Percentiles rank a stretch among this genome's conserved stretches.
phyloP scores from a whole-genome alignment of 2,888 invertebrate genomes.

The Osmoderma eremita region DNA sequence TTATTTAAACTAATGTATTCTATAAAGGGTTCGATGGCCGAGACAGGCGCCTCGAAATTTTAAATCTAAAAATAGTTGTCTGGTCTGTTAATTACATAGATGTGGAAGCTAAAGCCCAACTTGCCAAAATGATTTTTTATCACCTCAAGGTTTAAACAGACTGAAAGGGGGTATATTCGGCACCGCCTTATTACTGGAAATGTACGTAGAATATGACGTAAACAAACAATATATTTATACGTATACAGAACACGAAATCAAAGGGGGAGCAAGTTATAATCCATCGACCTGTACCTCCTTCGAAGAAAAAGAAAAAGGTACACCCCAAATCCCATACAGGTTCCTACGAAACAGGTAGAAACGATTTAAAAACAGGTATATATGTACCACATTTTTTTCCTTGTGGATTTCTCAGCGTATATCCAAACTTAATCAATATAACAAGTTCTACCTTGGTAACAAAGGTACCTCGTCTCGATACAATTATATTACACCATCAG shows the following conservation, averaged over 20 bases:
- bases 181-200: too few species aligned
- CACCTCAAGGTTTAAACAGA: conserved; percentile 49
- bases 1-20: conserved; percentile 57
- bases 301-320: conserved; percentile 2
- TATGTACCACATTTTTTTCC: too few species aligned
- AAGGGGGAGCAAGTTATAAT: too few species aligned
- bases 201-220: too few species aligned
- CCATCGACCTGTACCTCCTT: too few species aligned
- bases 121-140: conserved; percentile 58
- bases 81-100: conserved; percentile 62
- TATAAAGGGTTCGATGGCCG: conserved; percentile 63
- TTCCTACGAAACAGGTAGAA: conserved; percentile 12
- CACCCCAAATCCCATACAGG: conserved; percentile 3
- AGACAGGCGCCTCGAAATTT: conserved; percentile 63
- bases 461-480: too few species aligned
- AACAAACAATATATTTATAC: too few species aligned
- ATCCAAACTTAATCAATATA: too few species aligned
- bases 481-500: too few species aligned
- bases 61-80: conserved; percentile 63
- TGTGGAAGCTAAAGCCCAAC: conserved; percentile 61
- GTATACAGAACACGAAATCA: too few species aligned
- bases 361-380: conserved; percentile 15
- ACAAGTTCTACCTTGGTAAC: too few species aligned
- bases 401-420: too few species aligned
- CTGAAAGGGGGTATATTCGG: conserved; percentile 31